phyloP scores from a whole-genome alignment of 2,888 invertebrate species.

The Leptinotarsa peninsularis region DNA sequence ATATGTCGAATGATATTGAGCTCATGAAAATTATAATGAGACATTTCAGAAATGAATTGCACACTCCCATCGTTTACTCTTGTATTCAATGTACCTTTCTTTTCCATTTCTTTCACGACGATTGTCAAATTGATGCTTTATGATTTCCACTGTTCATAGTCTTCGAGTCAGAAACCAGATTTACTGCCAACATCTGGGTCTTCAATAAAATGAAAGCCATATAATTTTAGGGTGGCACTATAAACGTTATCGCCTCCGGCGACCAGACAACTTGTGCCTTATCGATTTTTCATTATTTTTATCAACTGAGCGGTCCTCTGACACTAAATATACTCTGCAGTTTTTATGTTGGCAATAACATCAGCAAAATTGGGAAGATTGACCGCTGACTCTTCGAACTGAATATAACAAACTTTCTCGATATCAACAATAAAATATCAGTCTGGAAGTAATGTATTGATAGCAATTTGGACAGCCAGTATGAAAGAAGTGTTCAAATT shows the following conservation, averaged over 20 bases:
- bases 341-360: constrained; percentile 13
- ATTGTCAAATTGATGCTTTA: constrained; percentile 35
- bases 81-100: too few relatives aligned
- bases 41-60: too few relatives aligned
- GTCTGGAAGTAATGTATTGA: background rate
- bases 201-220: constrained; percentile 49
- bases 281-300: constrained; percentile 28
- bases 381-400: background rate
- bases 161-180: constrained; percentile 44
- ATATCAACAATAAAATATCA: background rate
- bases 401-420: background rate
- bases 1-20: too few relatives aligned
- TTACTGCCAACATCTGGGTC: constrained; percentile 50
- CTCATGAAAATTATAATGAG: too few relatives aligned
- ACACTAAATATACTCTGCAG: constrained; percentile 15
- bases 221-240: constrained; percentile 46
- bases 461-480: background rate
- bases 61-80: too few relatives aligned
- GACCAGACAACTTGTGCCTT: constrained; percentile 27
- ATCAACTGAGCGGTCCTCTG: constrained; percentile 18
- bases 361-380: background rate
- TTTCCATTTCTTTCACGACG: too few relatives aligned
- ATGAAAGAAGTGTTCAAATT: background rate
- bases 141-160: constrained; percentile 38
- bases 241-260: constrained; percentile 46